Base-by-base conservation (phyloP, 53 echinoderm and acorn worm genomes). In the Glandiceps talaboti region DNA sequence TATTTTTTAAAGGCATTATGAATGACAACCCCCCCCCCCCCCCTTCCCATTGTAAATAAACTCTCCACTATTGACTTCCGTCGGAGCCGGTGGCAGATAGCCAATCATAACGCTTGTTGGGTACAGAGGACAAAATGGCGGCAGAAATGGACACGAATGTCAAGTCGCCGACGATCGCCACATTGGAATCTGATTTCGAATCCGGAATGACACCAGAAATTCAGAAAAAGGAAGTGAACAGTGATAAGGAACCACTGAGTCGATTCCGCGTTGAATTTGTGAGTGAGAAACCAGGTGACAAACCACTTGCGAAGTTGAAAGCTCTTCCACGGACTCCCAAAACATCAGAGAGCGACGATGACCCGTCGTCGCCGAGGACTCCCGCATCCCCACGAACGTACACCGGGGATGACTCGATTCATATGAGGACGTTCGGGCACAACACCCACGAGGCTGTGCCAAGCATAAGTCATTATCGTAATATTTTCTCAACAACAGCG, bases 261-360 rank as follows among this genome's bases (percentile, higher is more conserved):
- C 90, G 95, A 26, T 94, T 94, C 75, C 79, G 86, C 28, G 95
- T 94, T 73, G 92, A 92, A 33, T 80, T 90, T 74, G 88, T 94
- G 74, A 88, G 82, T 14, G 95, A 94, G 77, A 83, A 85, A 29
- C 91, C 91, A 26, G 29, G 82, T 30, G 79, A 31, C 25, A 78
- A 32, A 30, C 30, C 32, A n/a, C 20, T 45, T 20, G 64, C 6
- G 64, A n/a, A n/a, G n/a, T 6, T 45, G 20, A 45, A 45, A 6
- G 6, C 64, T 12, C 6, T 20, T 45, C 6, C 20, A 6, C 6
- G 6, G 20, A 45, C 64, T 20, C 20, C 64, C 6, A 45, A 45
- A 45, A 12, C 64, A 45, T 20, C 64, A 6, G 64, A 45, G 20
- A 45, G 64, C 20, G 64, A 45, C 64, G 64, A 20, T 45, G 20